Base-by-base conservation (phyloP, 2,888 invertebrate species). In the Melanchra persicariae region DNA sequence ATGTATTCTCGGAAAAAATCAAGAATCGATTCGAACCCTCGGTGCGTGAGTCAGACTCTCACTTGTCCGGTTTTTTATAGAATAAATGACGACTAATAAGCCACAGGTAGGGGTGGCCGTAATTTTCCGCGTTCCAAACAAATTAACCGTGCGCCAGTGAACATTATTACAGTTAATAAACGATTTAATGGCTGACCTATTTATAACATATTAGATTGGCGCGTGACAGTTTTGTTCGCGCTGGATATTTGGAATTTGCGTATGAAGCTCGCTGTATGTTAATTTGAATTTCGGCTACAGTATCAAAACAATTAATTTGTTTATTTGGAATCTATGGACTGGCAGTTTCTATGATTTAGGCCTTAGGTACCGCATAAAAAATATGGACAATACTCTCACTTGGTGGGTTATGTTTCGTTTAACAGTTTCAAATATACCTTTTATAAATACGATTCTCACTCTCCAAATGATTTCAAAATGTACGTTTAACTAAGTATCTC, bases 111-210 rank as follows among this genome's bases (percentile, higher is more conserved):
- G 81, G 87, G 82, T 86, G 82, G 78, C 71, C 65, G 70, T 82
- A 89, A 90, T 89, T 91, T 90, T 87, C 89, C 86, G 85, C 86
- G 87, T 86, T 85, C 85, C 87, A 88, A 88, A 90, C 89, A 89
- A 89, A 90, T 91, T 90, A 89, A 90, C 88, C 83, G 83, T 87
- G 83, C 85, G 86, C 88, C 89, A 87, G 75, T 88, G 86, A 89
- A 86, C 90, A 90, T 89, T 90, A 90, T 88, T 89, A 89, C 89
- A 88, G 87, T 88, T 88, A 89, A 89, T 88, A 89, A 89, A 88
- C 89, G 87, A 88, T 89, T 90, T 88, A 87, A 90, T 88, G 87
- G 87, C 82, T 87, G 89, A 88, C 88, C 89, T 89, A 89, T 87
- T 88, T 89, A 88, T 87, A 87, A 83, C 85, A 87, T 88, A 89